These are phyloP conservation scores for Trachythela sp. DNA, from an alignment of 64 coral and sea anemone species.

Conservation along the genomic window DNA sequence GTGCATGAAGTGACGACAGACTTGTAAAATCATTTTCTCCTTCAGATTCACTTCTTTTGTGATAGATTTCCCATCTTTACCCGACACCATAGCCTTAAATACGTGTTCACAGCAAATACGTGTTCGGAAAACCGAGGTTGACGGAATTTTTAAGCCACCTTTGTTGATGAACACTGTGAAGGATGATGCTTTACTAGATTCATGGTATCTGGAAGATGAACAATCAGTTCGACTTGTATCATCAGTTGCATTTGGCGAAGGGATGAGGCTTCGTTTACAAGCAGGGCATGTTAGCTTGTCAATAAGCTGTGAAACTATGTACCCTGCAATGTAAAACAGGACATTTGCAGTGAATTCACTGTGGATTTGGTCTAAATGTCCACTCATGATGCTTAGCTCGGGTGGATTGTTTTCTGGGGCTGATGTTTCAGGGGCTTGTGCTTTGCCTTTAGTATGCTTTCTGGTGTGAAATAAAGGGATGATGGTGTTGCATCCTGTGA, in stretches of 20 bases:
- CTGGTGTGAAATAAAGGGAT: not conserved
- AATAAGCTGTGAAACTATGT: not conserved
- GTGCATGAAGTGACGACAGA: too few relatives aligned
- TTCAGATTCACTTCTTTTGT: too few relatives aligned
- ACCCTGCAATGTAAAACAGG: not conserved
- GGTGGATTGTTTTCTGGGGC: not conserved
- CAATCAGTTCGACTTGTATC: not conserved
- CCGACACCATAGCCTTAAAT: not conserved
- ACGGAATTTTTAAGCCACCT: not conserved
- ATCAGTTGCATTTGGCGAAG: not conserved
- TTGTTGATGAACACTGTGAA: not conserved
- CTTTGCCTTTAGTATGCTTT: not conserved
- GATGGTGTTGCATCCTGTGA: not conserved
- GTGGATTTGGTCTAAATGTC: not conserved
- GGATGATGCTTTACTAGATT: not conserved
- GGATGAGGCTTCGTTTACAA: not conserved
- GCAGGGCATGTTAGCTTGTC: not conserved
- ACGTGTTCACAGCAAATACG: not conserved
- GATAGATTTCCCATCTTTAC: not conserved
- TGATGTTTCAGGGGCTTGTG: not conserved
- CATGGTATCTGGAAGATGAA: not conserved
- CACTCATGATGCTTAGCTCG: not conserved
- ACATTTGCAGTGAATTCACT: not conserved
- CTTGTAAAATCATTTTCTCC: too few relatives aligned
- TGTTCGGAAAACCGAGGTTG: not conserved